phyloP scores from a whole-genome alignment of 2,888 invertebrate genomes.

The Amiota minor region DNA sequence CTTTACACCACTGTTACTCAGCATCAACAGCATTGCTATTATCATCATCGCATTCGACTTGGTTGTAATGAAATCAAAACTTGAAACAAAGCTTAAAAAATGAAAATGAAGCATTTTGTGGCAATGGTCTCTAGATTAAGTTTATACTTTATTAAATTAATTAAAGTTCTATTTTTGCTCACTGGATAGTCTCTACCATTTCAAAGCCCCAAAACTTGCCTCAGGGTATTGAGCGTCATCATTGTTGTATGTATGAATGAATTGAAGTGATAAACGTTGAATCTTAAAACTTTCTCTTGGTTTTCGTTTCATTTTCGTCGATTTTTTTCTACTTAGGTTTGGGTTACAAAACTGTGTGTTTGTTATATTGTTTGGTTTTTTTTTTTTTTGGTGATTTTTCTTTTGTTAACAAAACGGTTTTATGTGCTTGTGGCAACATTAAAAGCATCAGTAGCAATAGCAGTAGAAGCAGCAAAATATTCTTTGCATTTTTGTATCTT shows the following conservation, averaged over 20 bases:
- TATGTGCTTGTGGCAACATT: not conserved
- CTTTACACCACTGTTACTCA: too few species aligned
- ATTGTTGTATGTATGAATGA: too few species aligned
- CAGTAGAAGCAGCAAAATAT: too few species aligned
- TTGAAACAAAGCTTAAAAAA: not conserved
- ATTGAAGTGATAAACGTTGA: too few species aligned
- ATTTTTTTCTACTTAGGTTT: too few species aligned
- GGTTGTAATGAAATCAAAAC: not conserved
- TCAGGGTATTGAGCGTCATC: too few species aligned
- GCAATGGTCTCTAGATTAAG: not conserved
- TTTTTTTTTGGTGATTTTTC: conserved; percentile 35
- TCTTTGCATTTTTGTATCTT: not conserved
- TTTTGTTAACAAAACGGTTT: conserved; percentile 21
- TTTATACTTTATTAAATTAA: conserved; percentile 7
- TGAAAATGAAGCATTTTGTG: conserved; percentile 4
- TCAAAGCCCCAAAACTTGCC: too few species aligned
- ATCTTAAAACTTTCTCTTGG: too few species aligned
- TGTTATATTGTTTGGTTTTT: conserved; percentile 23
- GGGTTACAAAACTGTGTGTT: not conserved
- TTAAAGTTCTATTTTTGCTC: not conserved
- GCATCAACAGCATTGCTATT: too few species aligned
- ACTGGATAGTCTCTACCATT: not conserved
- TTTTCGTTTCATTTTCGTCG: too few species aligned
- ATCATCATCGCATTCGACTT: too few species aligned
- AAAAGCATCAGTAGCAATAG: too few species aligned